These are phyloP conservation scores for Cyclina sinensis DNA, from an alignment of 1,140 invertebrate genomes.

Conservation along the genomic window DNA sequence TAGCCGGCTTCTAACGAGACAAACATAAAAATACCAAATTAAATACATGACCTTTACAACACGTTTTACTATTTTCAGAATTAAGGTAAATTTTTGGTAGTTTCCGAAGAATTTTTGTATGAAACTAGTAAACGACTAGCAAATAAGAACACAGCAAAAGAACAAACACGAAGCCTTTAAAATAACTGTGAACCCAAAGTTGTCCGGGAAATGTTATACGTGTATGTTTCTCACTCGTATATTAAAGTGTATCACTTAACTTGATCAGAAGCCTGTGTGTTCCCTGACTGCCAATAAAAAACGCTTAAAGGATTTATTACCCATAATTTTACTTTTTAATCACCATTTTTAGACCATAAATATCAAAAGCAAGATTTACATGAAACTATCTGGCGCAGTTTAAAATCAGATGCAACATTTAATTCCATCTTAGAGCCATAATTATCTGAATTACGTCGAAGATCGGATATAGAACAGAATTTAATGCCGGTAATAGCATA, in stretches of 20 bases:
- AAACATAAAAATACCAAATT: too few species aligned
- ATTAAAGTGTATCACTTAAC: slow-evolving; percentile 6
- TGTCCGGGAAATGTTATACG: too few species aligned
- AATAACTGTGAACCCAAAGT: too few species aligned
- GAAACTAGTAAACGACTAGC: too few species aligned
- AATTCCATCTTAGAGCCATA: slow-evolving; percentile 65
- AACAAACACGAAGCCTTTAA: too few species aligned
- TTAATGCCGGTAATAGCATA: slow-evolving; percentile 56
- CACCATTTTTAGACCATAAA: slow-evolving; percentile 47
- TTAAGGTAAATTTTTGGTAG: too few species aligned
- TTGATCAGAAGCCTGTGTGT: slow-evolving; percentile 34
- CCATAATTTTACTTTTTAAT: slow-evolving; percentile 66
- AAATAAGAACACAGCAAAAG: too few species aligned
- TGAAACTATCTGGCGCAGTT: slow-evolving; percentile 49
- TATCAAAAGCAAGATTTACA: slow-evolving; percentile 57
- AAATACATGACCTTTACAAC: too few species aligned
- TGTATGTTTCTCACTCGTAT: neutral
- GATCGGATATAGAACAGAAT: slow-evolving; percentile 34
- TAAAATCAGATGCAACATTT: slow-evolving; percentile 67
- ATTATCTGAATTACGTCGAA: slow-evolving; percentile 56
- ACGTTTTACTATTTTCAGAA: too few species aligned
- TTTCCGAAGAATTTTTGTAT: too few species aligned
- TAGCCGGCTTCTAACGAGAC: too few species aligned
- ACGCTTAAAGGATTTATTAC: slow-evolving; percentile 62
- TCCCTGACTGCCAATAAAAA: slow-evolving; percentile 36